Evolutionary conservation across 1,140 invertebrate species (phyloP), one percentile per base, ranked within the genome.

Genomic region (Spodoptera litura): DNA sequence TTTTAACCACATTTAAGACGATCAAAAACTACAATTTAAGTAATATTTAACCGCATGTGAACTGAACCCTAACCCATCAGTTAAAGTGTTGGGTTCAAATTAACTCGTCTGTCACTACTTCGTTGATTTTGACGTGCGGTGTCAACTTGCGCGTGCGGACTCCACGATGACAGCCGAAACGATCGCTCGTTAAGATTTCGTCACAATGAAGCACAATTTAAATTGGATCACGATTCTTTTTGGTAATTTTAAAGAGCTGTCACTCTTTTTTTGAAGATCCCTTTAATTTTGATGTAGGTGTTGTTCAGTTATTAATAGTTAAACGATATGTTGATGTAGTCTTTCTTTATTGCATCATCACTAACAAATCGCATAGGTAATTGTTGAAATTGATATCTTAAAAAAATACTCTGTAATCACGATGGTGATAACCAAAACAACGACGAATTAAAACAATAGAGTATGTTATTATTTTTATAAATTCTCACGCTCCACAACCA

Each of bases 71-170:
- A 73, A 75, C 13, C 58, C 73, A 49, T 70, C 66, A 70, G 70
- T 62, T 80, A 83, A 85, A 81, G 81, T 84, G 82, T 83, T 85
- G 78, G 76, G 82, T 83, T 88, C 83, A 86, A 87, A 91, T 88
- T 88, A 90, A 91, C 87, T 88, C 88, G 84, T 91, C 85, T 88
- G 86, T 87, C 88, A 86, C 75, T 83, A 79, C 76, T 78, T 82
- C 76, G 87, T 85, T 83, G 82, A 85, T 87, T 85, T 87, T 87
- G 87, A 89, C 87, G 83, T 81, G 84, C 82, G 81, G 83, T 84
- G 85, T 90, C 87, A 85, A 79, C 83, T 59, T 74, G 78, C 77
- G 64, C 70, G 61, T 51, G 85, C 78, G 81, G 82, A 76, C 27
- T 82, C 75, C 83, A 75, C 68, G 68, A 51, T 86, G 83, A 88